A percentile compares a stretch with the other conserved stretches of the same genome.
These are phyloP conservation scores for Dicerorhinus sumatrensis DNA, from an alignment of 2,113 vertebrate species.

Conservation along the genomic window DNA sequence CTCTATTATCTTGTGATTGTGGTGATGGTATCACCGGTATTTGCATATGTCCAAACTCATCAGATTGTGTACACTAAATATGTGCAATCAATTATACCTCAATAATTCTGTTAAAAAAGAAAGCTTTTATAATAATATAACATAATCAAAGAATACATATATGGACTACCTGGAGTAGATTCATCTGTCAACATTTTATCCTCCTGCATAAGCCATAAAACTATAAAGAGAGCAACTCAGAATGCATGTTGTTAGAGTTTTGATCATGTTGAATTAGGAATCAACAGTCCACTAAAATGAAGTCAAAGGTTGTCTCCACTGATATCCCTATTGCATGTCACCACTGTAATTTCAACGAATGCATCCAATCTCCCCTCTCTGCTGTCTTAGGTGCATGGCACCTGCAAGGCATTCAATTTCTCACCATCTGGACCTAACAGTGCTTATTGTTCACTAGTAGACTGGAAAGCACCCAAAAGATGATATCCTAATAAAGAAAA, in stretches of 20 bases:
- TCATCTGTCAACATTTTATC: slow-evolving; percentile 24
- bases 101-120: neutral
- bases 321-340: neutral
- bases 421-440: neutral
- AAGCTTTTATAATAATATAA: neutral
- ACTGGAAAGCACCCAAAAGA: neutral
- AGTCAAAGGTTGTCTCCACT: neutral
- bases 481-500: slow-evolving; percentile 10
- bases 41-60: neutral
- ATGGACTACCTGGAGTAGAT: neutral
- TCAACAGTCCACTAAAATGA: neutral
- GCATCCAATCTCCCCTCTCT: neutral
- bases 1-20: neutral
- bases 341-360: neutral
- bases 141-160: neutral
- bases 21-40: neutral
- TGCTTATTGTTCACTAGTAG: neutral
- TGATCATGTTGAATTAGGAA: neutral
- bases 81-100: neutral
- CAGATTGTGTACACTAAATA: neutral
- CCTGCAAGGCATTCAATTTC: neutral
- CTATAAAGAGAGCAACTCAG: neutral
- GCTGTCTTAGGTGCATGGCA: neutral
- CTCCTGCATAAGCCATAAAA: neutral
- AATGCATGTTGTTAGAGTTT: neutral